phyloP scores from a whole-genome alignment of 2,113 vertebrate species.

The Tympanuchus pallidicinctus region DNA sequence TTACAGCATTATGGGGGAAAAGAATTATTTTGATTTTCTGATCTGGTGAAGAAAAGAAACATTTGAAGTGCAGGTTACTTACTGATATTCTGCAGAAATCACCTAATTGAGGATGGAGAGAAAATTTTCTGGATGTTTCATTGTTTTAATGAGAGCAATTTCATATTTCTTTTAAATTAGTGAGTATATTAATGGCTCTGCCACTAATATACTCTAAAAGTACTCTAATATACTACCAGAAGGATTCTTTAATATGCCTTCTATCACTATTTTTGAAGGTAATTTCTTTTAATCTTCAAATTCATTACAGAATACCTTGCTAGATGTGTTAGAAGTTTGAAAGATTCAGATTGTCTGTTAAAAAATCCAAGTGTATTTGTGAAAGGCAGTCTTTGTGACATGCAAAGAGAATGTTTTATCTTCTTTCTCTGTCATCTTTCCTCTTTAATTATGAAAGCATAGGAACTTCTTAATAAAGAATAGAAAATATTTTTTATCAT shows the following conservation, averaged over 20 bases:
- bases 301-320: not conserved
- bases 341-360: not conserved
- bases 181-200: not conserved
- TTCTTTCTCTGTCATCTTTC: not conserved
- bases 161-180: not conserved
- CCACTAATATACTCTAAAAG: not conserved
- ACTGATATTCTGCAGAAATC: not conserved
- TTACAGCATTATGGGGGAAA: not conserved
- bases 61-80: not conserved
- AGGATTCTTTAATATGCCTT: not conserved
- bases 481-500: not conserved
- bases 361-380: not conserved
- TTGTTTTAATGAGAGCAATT: not conserved
- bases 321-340: not conserved
- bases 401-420: not conserved
- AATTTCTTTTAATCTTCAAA: not conserved
- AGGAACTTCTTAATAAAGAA: not conserved
- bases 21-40: not conserved
- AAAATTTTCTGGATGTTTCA: not conserved
- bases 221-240: not conserved
- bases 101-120: not conserved
- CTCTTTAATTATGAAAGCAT: not conserved
- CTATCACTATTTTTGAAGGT: not conserved
- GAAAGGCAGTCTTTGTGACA: not conserved
- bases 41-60: not conserved